Conservation (phyloP, 1,140 invertebrate genomes). For the Tenebrio molitor region DNA sequence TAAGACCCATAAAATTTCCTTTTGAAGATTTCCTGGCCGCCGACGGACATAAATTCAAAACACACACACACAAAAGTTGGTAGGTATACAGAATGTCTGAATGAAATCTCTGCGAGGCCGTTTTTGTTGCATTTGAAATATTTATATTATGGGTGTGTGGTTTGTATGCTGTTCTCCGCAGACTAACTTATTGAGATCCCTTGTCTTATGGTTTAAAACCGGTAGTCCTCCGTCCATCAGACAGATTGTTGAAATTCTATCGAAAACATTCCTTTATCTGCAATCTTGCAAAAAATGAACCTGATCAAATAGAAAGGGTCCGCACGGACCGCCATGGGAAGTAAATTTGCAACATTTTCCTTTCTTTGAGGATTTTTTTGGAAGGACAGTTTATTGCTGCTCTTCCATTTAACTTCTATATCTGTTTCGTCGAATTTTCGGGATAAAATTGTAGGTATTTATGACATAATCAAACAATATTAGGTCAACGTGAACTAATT, state of each 20-base stretch:
- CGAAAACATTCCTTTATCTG: slow-evolving; percentile 10
- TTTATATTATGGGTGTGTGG: slow-evolving; percentile 23
- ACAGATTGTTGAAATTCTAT: slow-evolving; percentile 20
- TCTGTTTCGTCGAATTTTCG: no score
- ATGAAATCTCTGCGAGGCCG: slow-evolving; percentile 21
- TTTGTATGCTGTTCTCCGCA: slow-evolving; percentile 26
- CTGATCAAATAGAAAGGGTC: background rate
- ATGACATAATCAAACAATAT: no score
- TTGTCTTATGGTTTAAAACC: slow-evolving; percentile 16
- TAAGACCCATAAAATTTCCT: slow-evolving; percentile 32
- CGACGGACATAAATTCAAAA: slow-evolving; percentile 32
- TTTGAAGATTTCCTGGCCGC: slow-evolving; percentile 30
- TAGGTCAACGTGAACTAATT: no score
- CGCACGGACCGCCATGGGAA: no score
- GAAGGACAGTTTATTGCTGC: no score
- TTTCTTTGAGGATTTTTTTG: no score
- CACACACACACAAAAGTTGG: slow-evolving; percentile 26
- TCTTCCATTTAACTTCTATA: no score
- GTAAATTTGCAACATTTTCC: background rate
- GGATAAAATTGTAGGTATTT: no score
- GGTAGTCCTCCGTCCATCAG: background rate
- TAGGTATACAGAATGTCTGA: slow-evolving; percentile 28
- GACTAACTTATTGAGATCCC: slow-evolving; percentile 24
- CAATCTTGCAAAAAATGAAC: slow-evolving; percentile 1
- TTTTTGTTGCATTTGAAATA: slow-evolving; percentile 38